Base-by-base conservation (phyloP, 2,888 invertebrate species). In the Phyto melanocephala region DNA sequence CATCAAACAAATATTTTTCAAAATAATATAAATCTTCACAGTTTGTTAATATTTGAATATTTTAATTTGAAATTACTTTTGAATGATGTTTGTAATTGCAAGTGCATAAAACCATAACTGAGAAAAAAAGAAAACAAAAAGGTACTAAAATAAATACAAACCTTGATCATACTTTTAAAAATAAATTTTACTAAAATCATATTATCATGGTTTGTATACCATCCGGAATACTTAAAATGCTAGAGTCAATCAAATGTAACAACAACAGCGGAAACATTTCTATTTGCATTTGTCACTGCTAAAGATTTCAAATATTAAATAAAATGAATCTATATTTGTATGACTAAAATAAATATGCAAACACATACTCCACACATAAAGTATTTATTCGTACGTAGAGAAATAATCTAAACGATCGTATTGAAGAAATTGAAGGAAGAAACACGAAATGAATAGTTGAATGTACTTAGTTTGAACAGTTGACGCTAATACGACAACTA, bases 401-500 rank as follows among this genome's bases (percentile, higher is more conserved):
- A 5, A 63, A 28, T 40, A 72, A 60, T 13, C 50, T 11, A 6
- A 56, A 52, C 28, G 20, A 52, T 45, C 60, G 50, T 7, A 58
- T 54, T 5, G 40, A 24, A 17, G 62, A 24, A 7, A 15, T n/a
- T 45, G 17, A 45, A 45, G n/a, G 24, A 22, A 11, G 6, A 58
- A 42, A 45, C 20, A 71, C 65, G 65, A 24, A 42, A 37, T 60
- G 47, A 76, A 81, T 54, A 24, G 22, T 42, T 70, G 67, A 67
- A 76, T 72, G 74, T 78, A 22, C 42, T 45, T 45, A 75, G 52
- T 82, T 75, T 79, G 54, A 67, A 67, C 79, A 82, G 60, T 70
- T 82, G 82, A 82, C 79, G 79, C 60, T 82, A 75, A 82, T 75
- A 54, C 82, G 82, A 82, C 79, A 82, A 71, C 74, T 65, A 70